Base-by-base conservation (phyloP, 2,888 invertebrate genomes). In the Dusona sp. region DNA sequence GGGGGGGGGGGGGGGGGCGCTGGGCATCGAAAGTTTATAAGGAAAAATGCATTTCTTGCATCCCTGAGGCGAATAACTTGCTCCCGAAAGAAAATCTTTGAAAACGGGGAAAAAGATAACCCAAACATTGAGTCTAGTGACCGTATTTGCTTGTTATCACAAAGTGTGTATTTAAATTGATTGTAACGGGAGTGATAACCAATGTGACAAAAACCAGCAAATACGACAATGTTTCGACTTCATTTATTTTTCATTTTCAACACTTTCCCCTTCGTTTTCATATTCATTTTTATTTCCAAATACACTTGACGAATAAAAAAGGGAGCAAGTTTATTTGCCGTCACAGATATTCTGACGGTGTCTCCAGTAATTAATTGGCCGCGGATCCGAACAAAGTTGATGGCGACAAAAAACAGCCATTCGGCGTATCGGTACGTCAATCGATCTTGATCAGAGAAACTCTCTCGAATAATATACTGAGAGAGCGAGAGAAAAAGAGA, bases 301-400 rank as follows among this genome's bases (percentile, higher is more conserved):
- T 16, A 16, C 16, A 61, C 61, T 29, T 9, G 65, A 16, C 19
- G 33, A 72, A 33, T 7, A 22, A 45, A 57, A 57, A 73, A 72
- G 73, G 73, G 73, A 73, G 73, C 73, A 73, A 73, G 45, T 70
- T 8, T 13, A n/a, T 54, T 73, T 54, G 51, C 42, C 51, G n/a
- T n/a, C 36, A 54, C 22, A 22, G 11, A 19, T 42, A 19, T 42
- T 42, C 25, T 22, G 57, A 38, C 1, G 16, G 16, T 61, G 61
- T 57, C 4, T 16, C 29, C 16, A 16, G 42, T 38, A 25, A 29
- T 73, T 74, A 4, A 65, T 73, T 48, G n/a, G 45, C 51, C 48
- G 22, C 25, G 65, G 45, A 13, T 67, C 45, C 25, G 67, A 79
- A 72, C 51, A 78, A 48, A 83, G 78, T 72, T 78, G 65, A 73